A percentile compares a stretch with the other conserved stretches of the same genome.
Conservation (phyloP, 2,888 invertebrate species). For the Notocelia uddmanniana region DNA sequence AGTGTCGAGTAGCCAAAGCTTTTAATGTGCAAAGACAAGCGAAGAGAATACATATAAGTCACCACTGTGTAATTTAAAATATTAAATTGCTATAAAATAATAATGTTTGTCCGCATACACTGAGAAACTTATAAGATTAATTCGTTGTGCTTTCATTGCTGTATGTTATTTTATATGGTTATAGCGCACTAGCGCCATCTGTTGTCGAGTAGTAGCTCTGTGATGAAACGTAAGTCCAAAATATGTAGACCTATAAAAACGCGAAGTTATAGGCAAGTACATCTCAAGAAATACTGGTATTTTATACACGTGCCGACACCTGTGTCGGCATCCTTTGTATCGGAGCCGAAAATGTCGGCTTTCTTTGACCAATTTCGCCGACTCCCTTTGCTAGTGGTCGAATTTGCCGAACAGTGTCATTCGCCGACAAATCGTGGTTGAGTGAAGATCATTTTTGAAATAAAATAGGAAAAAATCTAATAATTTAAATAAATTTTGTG, state of each 20-base stretch:
- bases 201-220: slow-evolving; percentile 47
- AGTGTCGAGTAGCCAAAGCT: slow-evolving; percentile 18
- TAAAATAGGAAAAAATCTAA: not conserved
- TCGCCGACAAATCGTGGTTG: not conserved
- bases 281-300: slow-evolving; percentile 18
- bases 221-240: slow-evolving; percentile 27
- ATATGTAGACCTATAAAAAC: not conserved
- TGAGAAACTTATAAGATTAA: not conserved
- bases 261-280: not conserved
- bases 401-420: slow-evolving; percentile 10
- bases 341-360: slow-evolving; percentile 34
- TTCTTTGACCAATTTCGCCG: slow-evolving; percentile 33
- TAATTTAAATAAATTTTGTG: not conserved
- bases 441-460: not conserved
- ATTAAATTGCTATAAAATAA: too few relatives aligned
- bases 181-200: slow-evolving; percentile 52
- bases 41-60: too few relatives aligned
- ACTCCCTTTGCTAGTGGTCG: slow-evolving; percentile 7
- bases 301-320: slow-evolving; percentile 3
- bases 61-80: too few relatives aligned
- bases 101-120: not conserved
- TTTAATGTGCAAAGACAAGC: not conserved
- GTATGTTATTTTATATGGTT: too few relatives aligned
- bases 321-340: slow-evolving; percentile 41
- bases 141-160: not conserved